Percentiles rank a stretch among this genome's conserved stretches.
Evolutionary conservation across 2,888 invertebrate species (phyloP).

Genomic region (Cartodere bifasciata): DNA sequence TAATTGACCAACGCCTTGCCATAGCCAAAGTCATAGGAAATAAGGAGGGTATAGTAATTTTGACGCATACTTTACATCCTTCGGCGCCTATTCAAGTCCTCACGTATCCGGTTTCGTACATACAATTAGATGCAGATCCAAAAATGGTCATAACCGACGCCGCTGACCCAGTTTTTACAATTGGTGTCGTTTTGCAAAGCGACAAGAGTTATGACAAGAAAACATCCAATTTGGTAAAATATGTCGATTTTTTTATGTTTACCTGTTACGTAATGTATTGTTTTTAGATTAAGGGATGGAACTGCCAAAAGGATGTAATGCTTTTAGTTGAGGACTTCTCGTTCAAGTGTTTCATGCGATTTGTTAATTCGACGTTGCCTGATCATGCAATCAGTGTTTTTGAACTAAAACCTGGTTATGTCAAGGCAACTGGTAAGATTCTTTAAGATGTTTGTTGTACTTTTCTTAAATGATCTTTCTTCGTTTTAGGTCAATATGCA

Average conservation of each 20-base stretch:
- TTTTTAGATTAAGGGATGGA: constrained; percentile 28
- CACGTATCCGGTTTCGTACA: constrained; percentile 24
- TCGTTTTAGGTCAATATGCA: constrained; percentile 28
- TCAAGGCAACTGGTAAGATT: constrained; percentile 26
- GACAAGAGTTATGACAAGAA: constrained; percentile 22
- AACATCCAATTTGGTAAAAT: constrained; percentile 28
- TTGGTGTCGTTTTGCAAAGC: constrained; percentile 26
- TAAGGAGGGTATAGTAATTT: constrained; percentile 24
- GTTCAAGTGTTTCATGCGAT: constrained; percentile 30
- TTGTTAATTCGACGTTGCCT: constrained; percentile 23
- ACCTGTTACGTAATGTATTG: constrained; percentile 7
- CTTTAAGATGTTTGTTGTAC: constrained; percentile 1
- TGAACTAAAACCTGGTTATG: constrained; percentile 29
- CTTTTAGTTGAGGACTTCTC: constrained; percentile 24
- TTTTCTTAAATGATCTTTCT: constrained; percentile 5
- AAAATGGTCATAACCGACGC: constrained; percentile 26
- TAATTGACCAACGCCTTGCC: constrained; percentile 28
- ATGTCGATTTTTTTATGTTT: constrained; percentile 1
- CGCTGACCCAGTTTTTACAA: constrained; percentile 16
- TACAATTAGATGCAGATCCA: constrained; percentile 19
- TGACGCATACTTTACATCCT: constrained; percentile 28
- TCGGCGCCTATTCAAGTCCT: constrained; percentile 26
- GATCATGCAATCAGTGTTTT: constrained; percentile 27
- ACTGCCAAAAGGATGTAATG: constrained; percentile 23
- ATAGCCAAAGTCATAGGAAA: constrained; percentile 29